phyloP scores from a whole-genome alignment of 2,113 vertebrate species.

The Echinops telfairi region DNA sequence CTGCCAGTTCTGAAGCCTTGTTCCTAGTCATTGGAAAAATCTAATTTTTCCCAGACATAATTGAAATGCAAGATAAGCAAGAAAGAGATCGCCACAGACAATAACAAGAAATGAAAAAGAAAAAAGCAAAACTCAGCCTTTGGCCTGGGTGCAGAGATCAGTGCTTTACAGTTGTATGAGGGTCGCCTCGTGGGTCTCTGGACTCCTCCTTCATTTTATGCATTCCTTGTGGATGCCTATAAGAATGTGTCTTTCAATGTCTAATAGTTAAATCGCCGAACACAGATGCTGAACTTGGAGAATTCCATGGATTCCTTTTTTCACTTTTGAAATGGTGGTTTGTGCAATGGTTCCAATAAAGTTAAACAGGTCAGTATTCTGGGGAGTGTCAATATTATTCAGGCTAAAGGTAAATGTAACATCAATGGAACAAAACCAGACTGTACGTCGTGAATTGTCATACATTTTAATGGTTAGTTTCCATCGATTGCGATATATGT shows the following conservation, averaged over 20 bases:
- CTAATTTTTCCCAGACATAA: constrained; percentile 83
- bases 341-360: constrained; percentile 60
- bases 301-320: constrained; percentile 51
- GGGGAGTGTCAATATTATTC: constrained; percentile 76
- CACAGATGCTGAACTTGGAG: constrained; percentile 70
- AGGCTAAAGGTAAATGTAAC: constrained; percentile 76
- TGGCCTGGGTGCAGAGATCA: constrained; percentile 54
- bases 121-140: constrained; percentile 38
- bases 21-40: constrained; percentile 77
- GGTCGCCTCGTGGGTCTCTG: neutral
- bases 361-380: constrained; percentile 77
- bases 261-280: constrained; percentile 68
- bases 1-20: neutral
- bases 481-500: constrained; percentile 56
- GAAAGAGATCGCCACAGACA: constrained; percentile 64
- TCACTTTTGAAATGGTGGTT: constrained; percentile 62
- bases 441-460: constrained; percentile 74
- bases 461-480: constrained; percentile 85
- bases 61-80: constrained; percentile 81
- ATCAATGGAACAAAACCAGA: constrained; percentile 77
- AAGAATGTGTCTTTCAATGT: constrained; percentile 76
- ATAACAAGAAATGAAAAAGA: constrained; percentile 50
- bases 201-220: constrained; percentile 41
- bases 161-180: constrained; percentile 47
- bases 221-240: neutral